Percentiles rank a stretch among this genome's conserved stretches.
Evolutionary conservation across 2,888 invertebrate species (phyloP).

Genomic region (Aspidapion aeneum): DNA sequence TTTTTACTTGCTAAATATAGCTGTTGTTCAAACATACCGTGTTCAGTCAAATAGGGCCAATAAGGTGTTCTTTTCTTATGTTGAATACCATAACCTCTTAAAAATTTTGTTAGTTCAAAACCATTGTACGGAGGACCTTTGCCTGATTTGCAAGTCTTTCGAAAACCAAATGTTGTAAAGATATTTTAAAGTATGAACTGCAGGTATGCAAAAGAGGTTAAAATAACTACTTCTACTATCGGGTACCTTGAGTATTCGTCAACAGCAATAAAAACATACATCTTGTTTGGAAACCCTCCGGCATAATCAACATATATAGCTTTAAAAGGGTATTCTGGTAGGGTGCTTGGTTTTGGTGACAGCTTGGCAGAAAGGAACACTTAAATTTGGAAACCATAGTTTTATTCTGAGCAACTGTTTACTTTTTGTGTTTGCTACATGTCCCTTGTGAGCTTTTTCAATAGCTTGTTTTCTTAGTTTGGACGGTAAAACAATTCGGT

Average conservation of each 20-base stretch:
- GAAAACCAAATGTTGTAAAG: constrained; percentile 14
- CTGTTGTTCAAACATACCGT: no score
- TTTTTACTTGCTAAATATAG: no score
- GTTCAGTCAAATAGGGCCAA: no score
- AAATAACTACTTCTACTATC: constrained; percentile 12
- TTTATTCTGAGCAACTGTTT: constrained; percentile 22
- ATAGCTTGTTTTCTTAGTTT: constrained; percentile 11
- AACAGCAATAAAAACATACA: constrained; percentile 11
- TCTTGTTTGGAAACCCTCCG: constrained; percentile 18
- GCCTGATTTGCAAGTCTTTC: constrained; percentile 14
- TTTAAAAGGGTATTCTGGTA: constrained; percentile 15
- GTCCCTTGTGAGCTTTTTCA: constrained; percentile 21
- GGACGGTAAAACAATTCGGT: constrained; percentile 5
- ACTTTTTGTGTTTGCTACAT: constrained; percentile 19
- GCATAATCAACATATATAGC: constrained; percentile 17
- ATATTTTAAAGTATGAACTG: constrained; percentile 12
- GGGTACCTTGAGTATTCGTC: constrained; percentile 21
- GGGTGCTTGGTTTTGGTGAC: constrained; percentile 7
- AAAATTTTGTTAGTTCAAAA: constrained; percentile 14
- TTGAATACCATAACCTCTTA: constrained; percentile 16
- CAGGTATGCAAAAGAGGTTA: constrained; percentile 16
- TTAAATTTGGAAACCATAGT: constrained; percentile 7
- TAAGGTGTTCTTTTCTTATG: constrained; percentile 20
- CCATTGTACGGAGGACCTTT: constrained; percentile 23
- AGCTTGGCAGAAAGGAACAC: not conserved